phyloP scores from a whole-genome alignment of 1,140 invertebrate species.

The Penaeus chinensis region DNA sequence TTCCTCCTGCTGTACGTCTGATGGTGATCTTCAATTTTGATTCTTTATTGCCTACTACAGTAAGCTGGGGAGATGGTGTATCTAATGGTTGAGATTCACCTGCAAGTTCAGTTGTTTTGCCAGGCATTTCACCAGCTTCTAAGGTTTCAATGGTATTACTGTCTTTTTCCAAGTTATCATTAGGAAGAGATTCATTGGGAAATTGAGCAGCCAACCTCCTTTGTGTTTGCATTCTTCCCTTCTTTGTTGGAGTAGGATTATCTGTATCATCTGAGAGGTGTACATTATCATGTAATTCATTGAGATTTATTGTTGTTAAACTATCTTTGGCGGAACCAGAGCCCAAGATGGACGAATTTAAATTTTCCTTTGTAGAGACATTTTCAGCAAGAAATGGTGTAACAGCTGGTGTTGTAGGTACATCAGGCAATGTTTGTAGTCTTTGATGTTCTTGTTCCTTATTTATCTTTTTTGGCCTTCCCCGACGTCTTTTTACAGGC shows the following conservation, averaged over 20 bases:
- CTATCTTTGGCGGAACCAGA: too few relatives aligned
- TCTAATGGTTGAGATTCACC: neutral
- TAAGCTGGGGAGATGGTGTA: conserved; percentile 21
- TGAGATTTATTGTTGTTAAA: too few relatives aligned
- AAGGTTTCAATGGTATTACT: too few relatives aligned
- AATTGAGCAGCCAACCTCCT: neutral
- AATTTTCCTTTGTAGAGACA: too few relatives aligned
- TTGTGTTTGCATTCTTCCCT: too few relatives aligned
- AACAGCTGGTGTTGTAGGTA: neutral
- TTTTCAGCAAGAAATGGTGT: neutral
- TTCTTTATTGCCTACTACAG: conserved; percentile 35
- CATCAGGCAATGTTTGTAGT: neutral
- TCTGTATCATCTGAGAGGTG: too few relatives aligned
- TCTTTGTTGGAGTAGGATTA: too few relatives aligned
- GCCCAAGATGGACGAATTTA: too few relatives aligned
- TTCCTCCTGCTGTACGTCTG: conserved; percentile 11
- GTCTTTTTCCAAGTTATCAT: neutral
- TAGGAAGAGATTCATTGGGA: neutral
- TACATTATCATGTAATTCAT: too few relatives aligned
- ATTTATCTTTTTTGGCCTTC: neutral
- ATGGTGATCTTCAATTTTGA: conserved; percentile 47
- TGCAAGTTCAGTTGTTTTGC: neutral
- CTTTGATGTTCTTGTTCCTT: neutral
- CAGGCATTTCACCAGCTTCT: neutral
- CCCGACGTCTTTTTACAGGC: neutral